phyloP scores from a whole-genome alignment of 1,140 invertebrate genomes.

The Hypsibius dujardini region DNA sequence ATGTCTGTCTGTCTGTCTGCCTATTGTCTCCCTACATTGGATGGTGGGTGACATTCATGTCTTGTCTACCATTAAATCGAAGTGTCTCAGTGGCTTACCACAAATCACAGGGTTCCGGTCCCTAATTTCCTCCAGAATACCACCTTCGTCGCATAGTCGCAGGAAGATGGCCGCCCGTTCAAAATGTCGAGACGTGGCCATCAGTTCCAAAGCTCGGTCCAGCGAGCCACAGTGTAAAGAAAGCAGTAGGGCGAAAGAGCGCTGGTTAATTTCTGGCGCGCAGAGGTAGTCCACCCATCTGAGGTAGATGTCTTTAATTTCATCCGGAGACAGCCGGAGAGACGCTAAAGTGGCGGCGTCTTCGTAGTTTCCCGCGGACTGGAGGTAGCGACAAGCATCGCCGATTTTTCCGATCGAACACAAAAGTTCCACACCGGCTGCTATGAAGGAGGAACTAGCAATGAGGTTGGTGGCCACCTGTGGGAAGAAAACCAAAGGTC shows the following conservation, averaged over 20 bases:
- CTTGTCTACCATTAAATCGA: background rate
- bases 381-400: no score
- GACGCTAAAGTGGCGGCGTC: no score
- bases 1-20: no score
- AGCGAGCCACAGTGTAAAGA: slow-evolving; percentile 1
- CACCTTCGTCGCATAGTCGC: slow-evolving; percentile 36
- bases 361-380: no score
- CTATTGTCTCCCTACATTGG: background rate
- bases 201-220: no score
- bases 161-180: slow-evolving; percentile 37
- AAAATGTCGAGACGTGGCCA: slow-evolving; percentile 33
- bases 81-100: slow-evolving; percentile 13
- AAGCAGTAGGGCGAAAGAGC: background rate
- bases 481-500: no score
- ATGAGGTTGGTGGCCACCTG: no score
- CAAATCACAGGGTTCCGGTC: slow-evolving; percentile 29
- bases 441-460: no score
- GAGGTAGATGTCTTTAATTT: slow-evolving; percentile 39
- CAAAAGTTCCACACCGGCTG: no score
- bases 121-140: slow-evolving; percentile 30
- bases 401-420: no score
- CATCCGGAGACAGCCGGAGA: no score
- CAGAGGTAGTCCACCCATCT: slow-evolving; percentile 41
- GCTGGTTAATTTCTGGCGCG: slow-evolving; percentile 28
- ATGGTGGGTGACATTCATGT: background rate